Percentiles rank a stretch among this genome's conserved stretches.
phyloP scores from a whole-genome alignment of 2,888 invertebrate species.

The Meta bourneti region DNA sequence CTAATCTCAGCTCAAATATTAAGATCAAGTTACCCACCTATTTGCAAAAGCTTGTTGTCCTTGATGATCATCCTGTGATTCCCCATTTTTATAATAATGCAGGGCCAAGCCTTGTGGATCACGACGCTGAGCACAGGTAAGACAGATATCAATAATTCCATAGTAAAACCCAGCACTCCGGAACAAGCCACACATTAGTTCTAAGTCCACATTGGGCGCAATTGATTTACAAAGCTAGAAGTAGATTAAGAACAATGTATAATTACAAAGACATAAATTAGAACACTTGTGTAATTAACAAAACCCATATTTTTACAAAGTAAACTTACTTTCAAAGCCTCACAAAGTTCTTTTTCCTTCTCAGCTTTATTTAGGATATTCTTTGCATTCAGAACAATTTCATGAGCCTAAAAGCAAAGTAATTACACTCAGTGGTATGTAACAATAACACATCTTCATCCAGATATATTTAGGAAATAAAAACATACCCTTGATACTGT shows the following conservation, averaged over 20 bases:
- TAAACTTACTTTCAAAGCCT: constrained; percentile 85
- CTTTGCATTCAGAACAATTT: constrained; percentile 91
- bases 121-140: constrained; percentile 90
- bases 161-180: constrained; percentile 88
- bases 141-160: constrained; percentile 93
- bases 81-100: constrained; percentile 92
- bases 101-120: constrained; percentile 94
- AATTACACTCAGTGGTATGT: neutral
- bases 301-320: neutral
- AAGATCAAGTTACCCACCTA: constrained; percentile 81
- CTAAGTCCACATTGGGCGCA: constrained; percentile 91
- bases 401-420: constrained; percentile 86
- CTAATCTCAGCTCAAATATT: no score
- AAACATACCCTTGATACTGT: constrained; percentile 91
- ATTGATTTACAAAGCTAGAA: constrained; percentile 90
- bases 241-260: neutral
- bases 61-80: constrained; percentile 90
- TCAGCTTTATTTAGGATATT: constrained; percentile 87
- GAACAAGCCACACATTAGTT: constrained; percentile 91
- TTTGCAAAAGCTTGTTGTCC: constrained; percentile 88
- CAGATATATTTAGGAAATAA: neutral
- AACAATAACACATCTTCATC: neutral
- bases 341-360: constrained; percentile 87
- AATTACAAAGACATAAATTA: neutral
- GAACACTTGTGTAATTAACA: neutral